Conservation (phyloP, 1,140 invertebrate genomes). For the Drosophila parabipectinata region DNA sequence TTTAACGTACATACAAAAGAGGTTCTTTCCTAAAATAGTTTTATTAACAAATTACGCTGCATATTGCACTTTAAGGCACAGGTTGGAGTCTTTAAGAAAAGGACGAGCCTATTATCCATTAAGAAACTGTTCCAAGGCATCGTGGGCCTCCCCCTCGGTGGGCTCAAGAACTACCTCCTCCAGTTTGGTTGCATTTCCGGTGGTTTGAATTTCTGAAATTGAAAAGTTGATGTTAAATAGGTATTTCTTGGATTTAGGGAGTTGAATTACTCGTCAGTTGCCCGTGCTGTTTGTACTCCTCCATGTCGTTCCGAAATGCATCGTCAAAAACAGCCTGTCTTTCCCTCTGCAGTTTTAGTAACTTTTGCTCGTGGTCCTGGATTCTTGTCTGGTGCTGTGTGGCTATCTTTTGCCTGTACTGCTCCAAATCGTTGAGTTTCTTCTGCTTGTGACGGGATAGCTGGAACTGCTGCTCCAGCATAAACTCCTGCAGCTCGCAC, state of each 20-base stretch:
- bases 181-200: constrained; percentile 55
- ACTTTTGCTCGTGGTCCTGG: constrained; percentile 85
- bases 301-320: constrained; percentile 88
- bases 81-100: constrained; percentile 3
- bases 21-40: constrained; percentile 4
- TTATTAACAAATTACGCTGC: constrained; percentile 18
- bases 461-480: constrained; percentile 87
- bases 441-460: constrained; percentile 88
- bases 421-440: constrained; percentile 84
- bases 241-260: too few relatives aligned
- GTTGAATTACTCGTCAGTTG: constrained; percentile 85
- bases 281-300: constrained; percentile 87
- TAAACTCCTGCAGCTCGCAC: constrained; percentile 87
- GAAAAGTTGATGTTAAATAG: not conserved
- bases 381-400: constrained; percentile 87
- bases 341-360: constrained; percentile 86
- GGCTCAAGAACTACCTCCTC: constrained; percentile 86
- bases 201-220: constrained; percentile 53
- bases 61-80: constrained; percentile 53
- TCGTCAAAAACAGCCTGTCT: constrained; percentile 88
- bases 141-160: constrained; percentile 80
- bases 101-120: constrained; percentile 72
- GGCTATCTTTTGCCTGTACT: constrained; percentile 86
- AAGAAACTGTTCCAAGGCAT: constrained; percentile 86
- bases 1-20: not conserved